Evolutionary conservation across 2,113 vertebrate genomes (phyloP).

Genomic region (Grammomys dolichurus): DNA sequence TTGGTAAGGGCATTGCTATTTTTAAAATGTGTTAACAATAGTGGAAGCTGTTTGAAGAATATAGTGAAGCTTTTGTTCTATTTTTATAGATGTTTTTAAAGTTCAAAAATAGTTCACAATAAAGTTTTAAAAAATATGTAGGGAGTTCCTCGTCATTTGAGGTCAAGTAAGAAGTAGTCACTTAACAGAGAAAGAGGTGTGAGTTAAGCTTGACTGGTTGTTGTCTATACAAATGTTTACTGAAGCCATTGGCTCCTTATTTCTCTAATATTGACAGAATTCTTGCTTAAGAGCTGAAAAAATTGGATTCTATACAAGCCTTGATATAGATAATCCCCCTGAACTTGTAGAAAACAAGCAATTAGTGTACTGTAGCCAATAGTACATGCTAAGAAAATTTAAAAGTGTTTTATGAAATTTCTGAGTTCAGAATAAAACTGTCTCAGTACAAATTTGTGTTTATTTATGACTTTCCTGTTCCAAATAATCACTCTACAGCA

Average conservation of each 20-base stretch:
- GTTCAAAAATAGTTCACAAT: slow-evolving; percentile 37
- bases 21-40: background rate
- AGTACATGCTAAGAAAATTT: background rate
- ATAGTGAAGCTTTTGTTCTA: background rate
- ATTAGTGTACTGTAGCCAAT: background rate
- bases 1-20: background rate
- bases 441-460: slow-evolving; percentile 41
- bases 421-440: slow-evolving; percentile 36
- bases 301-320: background rate
- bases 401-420: background rate
- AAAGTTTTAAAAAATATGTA: background rate
- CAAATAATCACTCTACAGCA: background rate
- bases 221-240: background rate
- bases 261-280: background rate
- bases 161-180: background rate
- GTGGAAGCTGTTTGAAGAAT: background rate
- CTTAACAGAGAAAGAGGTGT: background rate
- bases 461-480: background rate
- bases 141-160: background rate
- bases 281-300: slow-evolving; percentile 2
- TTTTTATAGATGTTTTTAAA: slow-evolving; percentile 30
- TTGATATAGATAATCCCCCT: background rate
- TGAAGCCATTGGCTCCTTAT: background rate
- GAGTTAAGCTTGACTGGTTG: background rate
- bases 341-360: slow-evolving; percentile 21